Evolutionary conservation across 2,113 vertebrate genomes (phyloP).

Genomic region (Ptilonorhynchus violaceus): DNA sequence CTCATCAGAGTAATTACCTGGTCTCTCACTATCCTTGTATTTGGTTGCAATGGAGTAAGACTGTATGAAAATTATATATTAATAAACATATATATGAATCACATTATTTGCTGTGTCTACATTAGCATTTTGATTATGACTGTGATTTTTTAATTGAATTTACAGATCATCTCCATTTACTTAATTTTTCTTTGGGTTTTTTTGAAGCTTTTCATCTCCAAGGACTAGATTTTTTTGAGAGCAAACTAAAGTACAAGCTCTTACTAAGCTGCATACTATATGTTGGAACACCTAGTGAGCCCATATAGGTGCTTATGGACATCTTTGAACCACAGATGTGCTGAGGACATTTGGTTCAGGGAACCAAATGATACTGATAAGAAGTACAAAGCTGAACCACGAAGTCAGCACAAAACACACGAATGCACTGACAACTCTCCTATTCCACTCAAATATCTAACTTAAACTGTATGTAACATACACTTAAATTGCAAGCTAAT

Average conservation of each 20-base stretch:
- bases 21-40: not conserved
- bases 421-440: not conserved
- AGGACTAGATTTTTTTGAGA: not conserved
- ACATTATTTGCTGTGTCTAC: not conserved
- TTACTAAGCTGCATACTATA: accelerated
- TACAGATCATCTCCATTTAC: not conserved
- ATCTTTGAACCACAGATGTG: not conserved
- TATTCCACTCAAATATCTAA: not conserved
- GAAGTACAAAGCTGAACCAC: not conserved
- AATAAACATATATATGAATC: not conserved
- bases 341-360: not conserved
- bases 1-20: not conserved
- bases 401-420: not conserved
- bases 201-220: not conserved
- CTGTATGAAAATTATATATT: not conserved
- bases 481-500: not conserved
- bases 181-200: not conserved
- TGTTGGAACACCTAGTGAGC: not conserved
- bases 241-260: not conserved
- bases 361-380: not conserved
- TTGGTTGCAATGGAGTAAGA: not conserved
- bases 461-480: not conserved
- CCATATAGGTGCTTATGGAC: not conserved
- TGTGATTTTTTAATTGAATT: not conserved
- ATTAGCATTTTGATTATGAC: not conserved